phyloP scores from a whole-genome alignment of 2,797 vertebrate species.

The Lepus townsendii region DNA sequence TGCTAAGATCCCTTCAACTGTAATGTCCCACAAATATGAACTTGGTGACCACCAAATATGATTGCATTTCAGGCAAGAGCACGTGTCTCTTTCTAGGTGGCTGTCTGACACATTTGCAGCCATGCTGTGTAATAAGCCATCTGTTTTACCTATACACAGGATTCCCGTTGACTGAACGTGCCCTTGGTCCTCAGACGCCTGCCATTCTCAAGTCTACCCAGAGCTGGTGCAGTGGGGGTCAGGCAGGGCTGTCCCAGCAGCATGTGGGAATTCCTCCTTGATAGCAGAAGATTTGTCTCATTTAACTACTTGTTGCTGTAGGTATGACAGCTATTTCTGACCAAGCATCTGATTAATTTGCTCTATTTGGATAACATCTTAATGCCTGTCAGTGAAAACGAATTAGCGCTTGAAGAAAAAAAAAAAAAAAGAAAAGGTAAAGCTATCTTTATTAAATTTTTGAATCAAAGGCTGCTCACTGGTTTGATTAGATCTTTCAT shows the following conservation, averaged over 20 bases:
- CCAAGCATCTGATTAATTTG: slow-evolving; percentile 52
- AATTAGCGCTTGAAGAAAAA: slow-evolving; percentile 54
- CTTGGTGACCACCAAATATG: not conserved
- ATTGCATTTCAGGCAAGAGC: not conserved
- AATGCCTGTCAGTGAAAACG: slow-evolving; percentile 57
- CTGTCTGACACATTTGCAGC: not conserved
- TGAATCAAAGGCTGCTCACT: slow-evolving; percentile 28
- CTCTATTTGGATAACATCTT: slow-evolving; percentile 56
- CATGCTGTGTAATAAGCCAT: not conserved
- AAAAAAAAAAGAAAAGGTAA: slow-evolving; percentile 49
- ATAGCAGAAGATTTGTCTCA: not conserved
- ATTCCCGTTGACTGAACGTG: not conserved
- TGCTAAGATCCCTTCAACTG: not conserved
- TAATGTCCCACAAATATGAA: not conserved
- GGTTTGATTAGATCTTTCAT: slow-evolving; percentile 49
- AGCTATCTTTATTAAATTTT: slow-evolving; percentile 51
- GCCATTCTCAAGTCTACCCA: not conserved
- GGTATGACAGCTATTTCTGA: slow-evolving; percentile 27
- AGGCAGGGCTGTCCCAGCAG: not conserved
- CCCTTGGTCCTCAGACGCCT: not conserved
- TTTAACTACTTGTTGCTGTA: not conserved
- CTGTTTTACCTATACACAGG: not conserved
- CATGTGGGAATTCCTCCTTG: not conserved
- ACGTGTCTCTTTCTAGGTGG: not conserved
- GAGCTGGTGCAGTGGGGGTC: not conserved